A percentile compares a stretch with the other conserved stretches of the same genome.
These are phyloP conservation scores for Trogon surrucura DNA, from an alignment of 2,113 vertebrate species.

Conservation along the genomic window DNA sequence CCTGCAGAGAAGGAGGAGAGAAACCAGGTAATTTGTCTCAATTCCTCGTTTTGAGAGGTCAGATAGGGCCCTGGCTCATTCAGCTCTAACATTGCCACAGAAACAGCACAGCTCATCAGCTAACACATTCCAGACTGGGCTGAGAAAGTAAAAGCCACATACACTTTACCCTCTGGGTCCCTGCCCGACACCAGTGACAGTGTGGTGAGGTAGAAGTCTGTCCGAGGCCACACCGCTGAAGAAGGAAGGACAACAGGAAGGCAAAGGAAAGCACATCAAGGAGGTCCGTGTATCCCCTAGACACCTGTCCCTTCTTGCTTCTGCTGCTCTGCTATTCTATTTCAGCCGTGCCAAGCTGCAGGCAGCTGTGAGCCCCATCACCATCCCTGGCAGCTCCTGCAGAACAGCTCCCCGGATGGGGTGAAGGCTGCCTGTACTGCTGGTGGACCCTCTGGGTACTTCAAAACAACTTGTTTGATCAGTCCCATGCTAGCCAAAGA, in stretches of 20 bases:
- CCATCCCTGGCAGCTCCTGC: neutral
- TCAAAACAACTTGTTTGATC: neutral
- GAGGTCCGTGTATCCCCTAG: neutral
- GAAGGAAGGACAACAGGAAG: neutral
- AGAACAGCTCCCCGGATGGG: neutral
- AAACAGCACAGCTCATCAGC: neutral
- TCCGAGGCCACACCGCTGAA: neutral
- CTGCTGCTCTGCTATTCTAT: rapidly evolving
- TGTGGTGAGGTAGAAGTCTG: rapidly evolving
- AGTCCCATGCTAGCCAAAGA: neutral
- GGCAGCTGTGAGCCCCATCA: neutral
- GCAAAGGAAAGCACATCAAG: neutral
- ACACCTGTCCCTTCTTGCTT: neutral
- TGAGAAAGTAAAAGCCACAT: neutral
- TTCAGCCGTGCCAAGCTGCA: neutral
- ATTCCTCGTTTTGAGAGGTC: neutral
- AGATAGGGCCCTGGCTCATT: neutral
- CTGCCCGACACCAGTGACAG: neutral
- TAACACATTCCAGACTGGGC: neutral
- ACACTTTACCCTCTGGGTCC: neutral
- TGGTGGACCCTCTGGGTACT: neutral
- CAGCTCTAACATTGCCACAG: neutral
- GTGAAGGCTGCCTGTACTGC: neutral
- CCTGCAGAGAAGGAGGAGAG: neutral
- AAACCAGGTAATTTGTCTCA: neutral